Base-by-base conservation (phyloP, 2,113 vertebrate species). In the Chlorocebus sabaeus region DNA sequence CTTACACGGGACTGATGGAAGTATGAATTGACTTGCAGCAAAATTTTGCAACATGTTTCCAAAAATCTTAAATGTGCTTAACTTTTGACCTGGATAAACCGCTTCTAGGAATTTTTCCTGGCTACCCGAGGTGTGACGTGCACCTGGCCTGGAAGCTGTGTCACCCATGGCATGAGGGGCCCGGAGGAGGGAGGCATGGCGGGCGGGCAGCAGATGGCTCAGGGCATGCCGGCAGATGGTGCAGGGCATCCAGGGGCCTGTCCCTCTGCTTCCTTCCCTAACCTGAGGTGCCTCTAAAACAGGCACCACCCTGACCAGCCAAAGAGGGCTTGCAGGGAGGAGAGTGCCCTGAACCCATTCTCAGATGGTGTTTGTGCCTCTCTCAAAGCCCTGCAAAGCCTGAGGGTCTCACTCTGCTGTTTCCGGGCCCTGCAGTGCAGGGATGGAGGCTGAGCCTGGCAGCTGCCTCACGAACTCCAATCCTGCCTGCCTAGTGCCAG, bases 11-110 rank as follows among this genome's bases (percentile, higher is more conserved):
- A 5, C 30, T 2, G 8, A 48, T 0, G 1, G 18, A 25, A 12
- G 1, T 0, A 0, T 0, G 1, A 9, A 22, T 0, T 0, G 32
- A 9, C 18, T 14, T 3, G 13, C 4, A 22, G 76, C 22, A 18
- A 22, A 1, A 0, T 7, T 35, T 23, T 7, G 18, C 6, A 23
- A 9, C 2, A 0, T 5, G 7, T 38, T 64, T 82, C 59, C 16
- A 6, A 10, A 48, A 57, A 1, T 30, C n/a, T 48, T 45, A 43
- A 9, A 12, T 2, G 35, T 2, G 17, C 27, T 48, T 27, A 35
- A 32, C 50, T 67, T 81, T 35, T 0, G 14, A 61, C 25, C 12
- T 10, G 0, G 9, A 11, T n/a, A 50, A 48, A 6, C 25, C 43
- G 48, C 30, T 68, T 22, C 35, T 5, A 11, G 85, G 52, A 61